These are phyloP conservation scores for Aporophyla lueneburgensis DNA, from an alignment of 2,888 invertebrate species.

Conservation along the genomic window DNA sequence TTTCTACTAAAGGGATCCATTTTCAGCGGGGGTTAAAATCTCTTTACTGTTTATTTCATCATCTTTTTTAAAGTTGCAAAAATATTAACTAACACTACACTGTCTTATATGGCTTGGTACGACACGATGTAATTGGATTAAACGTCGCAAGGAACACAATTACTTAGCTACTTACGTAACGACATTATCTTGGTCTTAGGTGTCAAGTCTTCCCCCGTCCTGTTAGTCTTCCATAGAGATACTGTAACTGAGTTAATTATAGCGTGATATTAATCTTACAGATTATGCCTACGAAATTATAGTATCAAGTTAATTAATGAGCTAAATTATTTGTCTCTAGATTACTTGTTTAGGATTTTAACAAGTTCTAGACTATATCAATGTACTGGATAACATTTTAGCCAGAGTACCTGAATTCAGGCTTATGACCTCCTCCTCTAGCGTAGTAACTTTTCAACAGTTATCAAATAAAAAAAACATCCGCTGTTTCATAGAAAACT, in stretches of 20 bases:
- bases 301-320: constrained; percentile 27
- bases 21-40: not conserved
- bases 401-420: too few relatives aligned
- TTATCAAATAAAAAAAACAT: too few relatives aligned
- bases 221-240: constrained; percentile 71
- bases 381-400: too few relatives aligned
- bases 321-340: not conserved
- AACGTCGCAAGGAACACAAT: constrained; percentile 59
- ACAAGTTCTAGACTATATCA: not conserved
- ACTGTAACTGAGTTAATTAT: constrained; percentile 74
- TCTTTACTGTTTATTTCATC: not conserved
- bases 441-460: too few relatives aligned
- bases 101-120: constrained; percentile 19
- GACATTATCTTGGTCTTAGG: constrained; percentile 74
- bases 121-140: constrained; percentile 45
- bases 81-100: constrained; percentile 6
- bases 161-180: constrained; percentile 73
- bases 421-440: too few relatives aligned
- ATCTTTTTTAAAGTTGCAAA: not conserved
- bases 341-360: not conserved
- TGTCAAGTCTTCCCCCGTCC: constrained; percentile 74
- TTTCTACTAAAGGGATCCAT: not conserved
- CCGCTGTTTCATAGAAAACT: too few relatives aligned
- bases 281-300: constrained; percentile 7
- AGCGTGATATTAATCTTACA: constrained; percentile 32